Base-by-base conservation (phyloP, 2,797 vertebrate genomes). In the Nannoperca obscura region DNA sequence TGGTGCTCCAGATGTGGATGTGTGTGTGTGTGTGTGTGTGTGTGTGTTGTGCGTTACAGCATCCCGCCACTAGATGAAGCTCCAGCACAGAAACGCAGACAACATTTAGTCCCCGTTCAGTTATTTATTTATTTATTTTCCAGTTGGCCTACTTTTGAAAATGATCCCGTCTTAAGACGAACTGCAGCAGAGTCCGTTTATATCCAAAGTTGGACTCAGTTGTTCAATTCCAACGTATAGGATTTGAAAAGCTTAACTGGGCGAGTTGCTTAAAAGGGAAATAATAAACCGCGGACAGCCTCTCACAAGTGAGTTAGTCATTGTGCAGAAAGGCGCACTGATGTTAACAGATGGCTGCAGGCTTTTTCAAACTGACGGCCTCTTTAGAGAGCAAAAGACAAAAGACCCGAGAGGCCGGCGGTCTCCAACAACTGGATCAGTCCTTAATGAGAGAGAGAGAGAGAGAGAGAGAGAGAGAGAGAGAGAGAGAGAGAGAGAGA, bases 31-130 rank as follows among this genome's bases (percentile, higher is more conserved):
- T 27, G 24, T 1, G 24, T 1, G 24, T 1, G 24, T 1, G 24
- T 24, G 42, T 9, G 50, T 19, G 5, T 5, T 17, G 62, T 73
- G 86, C 62, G 44, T 0, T 90, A 67, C 80, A 6, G 38, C 59
- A 52, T 59, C 40, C 47, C 20, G 42, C 89, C 91, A 65, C 90
- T 82, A 90, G 91, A 86, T 81, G 89, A 69, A 74, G 85, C 86
- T 52, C 73, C 44, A 84, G 55, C 53, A 75, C 77, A 78, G 27
- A 71, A 60, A 57, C 47, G 22, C 5, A 22, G 1, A 5, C 0
- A 1, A 49, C 1, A 42, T 7, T 6, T 55, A 7, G 2, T 6
- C 14, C 12, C 5, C 17, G 5, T 12, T 24, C n/a, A 17, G 49
- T 55, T 55, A 66, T 42, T 49, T 57, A 2, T 34, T 24, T 9